Evolutionary conservation across 1,140 invertebrate genomes (phyloP), one percentile per base, ranked within the genome.

Genomic region (Sycophaga agraensis): DNA sequence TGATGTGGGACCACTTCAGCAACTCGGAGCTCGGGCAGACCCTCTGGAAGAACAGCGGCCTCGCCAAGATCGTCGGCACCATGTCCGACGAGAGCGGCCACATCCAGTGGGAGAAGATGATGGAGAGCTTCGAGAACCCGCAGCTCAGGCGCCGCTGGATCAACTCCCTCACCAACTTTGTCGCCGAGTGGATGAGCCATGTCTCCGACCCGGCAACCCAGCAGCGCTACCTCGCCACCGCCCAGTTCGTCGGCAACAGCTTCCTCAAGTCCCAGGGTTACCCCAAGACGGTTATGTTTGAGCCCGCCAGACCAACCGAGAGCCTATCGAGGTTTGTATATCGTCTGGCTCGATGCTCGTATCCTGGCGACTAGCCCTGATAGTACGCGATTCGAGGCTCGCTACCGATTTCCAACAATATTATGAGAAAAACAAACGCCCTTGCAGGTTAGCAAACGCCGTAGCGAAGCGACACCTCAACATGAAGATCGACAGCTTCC

Each of bases 1-100:
- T 91, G 1, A 85, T 89, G 68, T 91, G 89, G 86, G 89, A 91
- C 62, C 85, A 91, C 43, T 91, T 92, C 46, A 87, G 88, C 5
- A 87, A 88, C 70, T 91, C 90, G 0, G 89, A 92, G 65, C 75
- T 91, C 0, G 90, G 89, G 0, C 86, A 86, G 66, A 84, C 86
- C 0, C 69, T 91, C 2, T 89, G 89, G 83, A 84, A 87, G 57
- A 90, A 87, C 43, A 86, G 89, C 6, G 90, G 90, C 0, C 75
- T 90, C 1, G 84, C 86, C 39, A 83, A 85, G 37, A 84, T 88
- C n/a, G 73, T 88, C 31, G 81, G 81, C 51, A 72, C 79, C 19
- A 85, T 86, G 78, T 73, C 83, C 6, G 87, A 89, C 34, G 78
- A 84, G 4, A 78, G 86, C 50, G 91, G 90, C 0, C 85, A 84